Percentiles rank a stretch among this genome's conserved stretches.
Evolutionary conservation across 1,140 invertebrate species (phyloP).

Genomic region (Bombus confusus): DNA sequence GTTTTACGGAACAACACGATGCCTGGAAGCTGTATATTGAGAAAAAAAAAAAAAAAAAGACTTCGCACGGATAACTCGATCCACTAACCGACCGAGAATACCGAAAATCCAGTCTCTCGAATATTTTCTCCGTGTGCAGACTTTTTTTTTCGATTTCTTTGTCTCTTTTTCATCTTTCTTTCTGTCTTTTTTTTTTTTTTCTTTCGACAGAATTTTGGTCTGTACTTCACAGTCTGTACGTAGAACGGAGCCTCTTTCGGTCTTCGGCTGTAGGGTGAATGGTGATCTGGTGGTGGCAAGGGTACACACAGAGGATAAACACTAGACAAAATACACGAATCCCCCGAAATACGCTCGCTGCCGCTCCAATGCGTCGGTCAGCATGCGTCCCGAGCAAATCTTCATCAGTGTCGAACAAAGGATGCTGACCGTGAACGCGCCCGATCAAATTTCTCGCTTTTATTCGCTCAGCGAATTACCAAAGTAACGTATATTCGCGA

Average conservation of each 20-base stretch:
- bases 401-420: constrained; percentile 62
- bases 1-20: constrained; percentile 49
- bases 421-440: not conserved
- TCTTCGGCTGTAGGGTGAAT: constrained; percentile 77
- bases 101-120: constrained; percentile 57
- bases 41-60: constrained; percentile 14
- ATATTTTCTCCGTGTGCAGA: constrained; percentile 59
- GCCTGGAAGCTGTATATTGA: constrained; percentile 46
- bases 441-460: not conserved
- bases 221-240: constrained; percentile 61
- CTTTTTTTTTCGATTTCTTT: constrained; percentile 31
- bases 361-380: constrained; percentile 24
- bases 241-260: constrained; percentile 67
- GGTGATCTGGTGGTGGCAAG: constrained; percentile 75
- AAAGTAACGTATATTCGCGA: not conserved
- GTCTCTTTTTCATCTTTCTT: constrained; percentile 8
- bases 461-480: not conserved
- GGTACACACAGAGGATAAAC: constrained; percentile 83
- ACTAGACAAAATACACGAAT: constrained; percentile 83
- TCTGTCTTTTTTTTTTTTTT: constrained; percentile 1
- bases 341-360: constrained; percentile 74
- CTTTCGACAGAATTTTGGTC: constrained; percentile 19
- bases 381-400: constrained; percentile 52
- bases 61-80: constrained; percentile 57
- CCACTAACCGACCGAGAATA: constrained; percentile 50